Conservation (phyloP, 2,888 invertebrate genomes). For the Euclidia mi region DNA sequence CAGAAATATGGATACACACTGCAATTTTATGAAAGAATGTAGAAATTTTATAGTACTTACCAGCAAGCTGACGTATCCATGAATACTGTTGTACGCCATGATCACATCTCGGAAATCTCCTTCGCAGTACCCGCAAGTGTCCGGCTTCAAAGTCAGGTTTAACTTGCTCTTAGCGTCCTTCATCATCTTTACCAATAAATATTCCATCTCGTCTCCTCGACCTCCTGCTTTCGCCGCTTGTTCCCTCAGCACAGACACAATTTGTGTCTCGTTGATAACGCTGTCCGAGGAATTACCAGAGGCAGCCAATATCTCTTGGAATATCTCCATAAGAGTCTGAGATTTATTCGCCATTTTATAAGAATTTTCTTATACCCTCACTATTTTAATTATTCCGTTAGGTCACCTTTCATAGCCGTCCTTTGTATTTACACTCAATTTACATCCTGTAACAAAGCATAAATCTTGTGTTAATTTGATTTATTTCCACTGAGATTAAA, state of each 20-base stretch:
- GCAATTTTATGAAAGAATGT: too few species aligned
- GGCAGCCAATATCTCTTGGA: conserved; percentile 83
- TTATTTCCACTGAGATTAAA: conserved; percentile 18
- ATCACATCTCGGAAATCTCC: conserved; percentile 90
- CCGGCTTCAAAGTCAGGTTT: conserved; percentile 71
- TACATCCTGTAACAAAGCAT: conserved; percentile 50
- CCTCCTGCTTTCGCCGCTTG: conserved; percentile 71
- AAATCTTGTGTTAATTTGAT: conserved; percentile 28
- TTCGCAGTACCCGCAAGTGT: conserved; percentile 89
- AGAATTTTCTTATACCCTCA: conserved; percentile 12
- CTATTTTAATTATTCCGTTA: conserved; percentile 16
- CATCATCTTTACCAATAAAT: conserved; percentile 77
- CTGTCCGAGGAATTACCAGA: conserved; percentile 79
- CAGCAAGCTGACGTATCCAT: conserved; percentile 95
- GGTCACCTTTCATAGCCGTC: conserved; percentile 29
- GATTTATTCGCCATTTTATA: conserved; percentile 81
- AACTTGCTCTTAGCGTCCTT: conserved; percentile 75
- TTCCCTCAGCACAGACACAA: conserved; percentile 76
- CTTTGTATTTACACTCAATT: conserved; percentile 16
- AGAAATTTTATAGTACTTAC: conserved; percentile 86
- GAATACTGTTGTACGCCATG: conserved; percentile 92
- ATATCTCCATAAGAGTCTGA: conserved; percentile 79
- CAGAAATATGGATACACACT: too few species aligned
- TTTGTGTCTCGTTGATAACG: conserved; percentile 78
- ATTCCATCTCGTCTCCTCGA: conserved; percentile 72